These are phyloP conservation scores for Argentina silus DNA, from an alignment of 2,797 vertebrate species.

Conservation along the genomic window DNA sequence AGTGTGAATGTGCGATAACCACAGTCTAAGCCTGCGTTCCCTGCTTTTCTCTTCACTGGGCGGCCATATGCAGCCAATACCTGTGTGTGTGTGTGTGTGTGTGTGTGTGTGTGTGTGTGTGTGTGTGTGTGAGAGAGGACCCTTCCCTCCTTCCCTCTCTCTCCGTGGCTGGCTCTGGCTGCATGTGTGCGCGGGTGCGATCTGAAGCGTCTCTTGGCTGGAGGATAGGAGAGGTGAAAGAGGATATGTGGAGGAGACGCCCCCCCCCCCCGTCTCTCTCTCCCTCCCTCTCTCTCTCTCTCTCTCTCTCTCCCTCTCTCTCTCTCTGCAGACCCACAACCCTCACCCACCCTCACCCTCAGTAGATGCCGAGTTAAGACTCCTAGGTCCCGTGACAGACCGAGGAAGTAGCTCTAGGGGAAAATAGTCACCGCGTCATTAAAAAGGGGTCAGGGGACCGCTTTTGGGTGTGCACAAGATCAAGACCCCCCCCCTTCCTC, in stretches of 20 bases:
- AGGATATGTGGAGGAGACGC: conserved; percentile 79
- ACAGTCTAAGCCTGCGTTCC: no score
- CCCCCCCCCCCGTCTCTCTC: neutral
- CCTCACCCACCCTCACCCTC: neutral
- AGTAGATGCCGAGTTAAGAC: neutral
- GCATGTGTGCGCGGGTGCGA: conserved; percentile 80
- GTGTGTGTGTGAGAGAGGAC: neutral
- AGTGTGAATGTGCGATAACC: neutral
- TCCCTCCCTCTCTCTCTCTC: conserved; percentile 42
- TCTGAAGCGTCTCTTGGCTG: conserved; percentile 79
- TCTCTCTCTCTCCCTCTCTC: conserved; percentile 19
- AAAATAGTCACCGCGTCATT: neutral
- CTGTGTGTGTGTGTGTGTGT: conserved; percentile 29
- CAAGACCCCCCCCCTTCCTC: neutral
- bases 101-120: conserved; percentile 14
- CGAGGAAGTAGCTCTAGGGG: neutral
- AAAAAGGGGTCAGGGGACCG: conserved; percentile 24
- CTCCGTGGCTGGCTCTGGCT: conserved; percentile 49
- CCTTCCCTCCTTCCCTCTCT: conserved; percentile 30
- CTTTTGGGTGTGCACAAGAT: conserved; percentile 11
- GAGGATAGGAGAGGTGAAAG: conserved; percentile 68
- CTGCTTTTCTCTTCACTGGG: no score
- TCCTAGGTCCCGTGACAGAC: neutral
- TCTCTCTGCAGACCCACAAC: neutral
- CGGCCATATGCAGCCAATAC: conserved; percentile 18